Base-by-base conservation (phyloP, 2,888 invertebrate genomes). In the Apamea crenata region DNA sequence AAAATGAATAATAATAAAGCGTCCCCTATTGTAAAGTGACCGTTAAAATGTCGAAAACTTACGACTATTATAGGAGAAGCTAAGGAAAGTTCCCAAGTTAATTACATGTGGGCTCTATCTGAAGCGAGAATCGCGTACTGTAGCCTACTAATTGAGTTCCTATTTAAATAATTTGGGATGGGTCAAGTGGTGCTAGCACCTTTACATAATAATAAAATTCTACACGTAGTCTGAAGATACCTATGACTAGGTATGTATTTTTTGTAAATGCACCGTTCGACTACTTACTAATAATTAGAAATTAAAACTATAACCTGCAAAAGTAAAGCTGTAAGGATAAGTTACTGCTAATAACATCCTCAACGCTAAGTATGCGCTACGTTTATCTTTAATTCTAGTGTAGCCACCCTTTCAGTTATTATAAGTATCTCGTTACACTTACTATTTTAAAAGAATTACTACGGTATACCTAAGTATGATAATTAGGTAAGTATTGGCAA, bases 21-120 rank as follows among this genome's bases (percentile, higher is more conserved):
- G 90, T 68, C 91, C 93, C 93, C 92, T 88, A 90, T 91, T 88
- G 78, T 87, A 90, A 90, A 91, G 85, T 93, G 91, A 91, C 93
- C 92, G 93, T 94, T 95, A 93, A 94, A 93, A 93, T 87, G 92
- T 91, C 91, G 90, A 93, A 93, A 95, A 93, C 91, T 92, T 87
- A 53, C 59, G 81, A 88, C 83, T 85, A 88, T 83, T 81, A 80
- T 86, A 89, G 82, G 92, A 93, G 73, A 80, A 59, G 36, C 63
- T 79, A 74, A 85, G 78, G 86, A 93, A 92, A 91, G 85, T 90
- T 91, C 84, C 84, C 81, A 89, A 93, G 90, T 93, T 95, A 95
- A 95, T 96, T 94, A 94, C 91, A 95, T 93, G 92, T 90, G 94
- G 94, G 94, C 91, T 89, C 90, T 95, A 96, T 96, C 95, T 92